phyloP scores from a whole-genome alignment of 2,797 vertebrate species.

The Clarias pachynema region DNA sequence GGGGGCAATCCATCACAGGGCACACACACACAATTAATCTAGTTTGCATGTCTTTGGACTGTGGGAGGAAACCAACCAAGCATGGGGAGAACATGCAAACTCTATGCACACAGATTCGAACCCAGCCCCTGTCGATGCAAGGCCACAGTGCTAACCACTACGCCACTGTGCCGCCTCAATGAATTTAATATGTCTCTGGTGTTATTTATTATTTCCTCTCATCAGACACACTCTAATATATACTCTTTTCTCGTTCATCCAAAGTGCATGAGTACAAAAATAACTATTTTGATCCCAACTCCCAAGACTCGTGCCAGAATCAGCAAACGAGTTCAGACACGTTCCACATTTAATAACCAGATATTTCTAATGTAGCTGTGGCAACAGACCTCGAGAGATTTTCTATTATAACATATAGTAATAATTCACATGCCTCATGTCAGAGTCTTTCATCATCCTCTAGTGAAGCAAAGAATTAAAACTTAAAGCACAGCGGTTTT shows the following conservation, averaged over 20 bases:
- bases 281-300: neutral
- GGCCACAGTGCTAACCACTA: too few relatives aligned
- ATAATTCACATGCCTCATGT: slow-evolving; percentile 17
- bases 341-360: slow-evolving; percentile 8
- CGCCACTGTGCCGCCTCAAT: too few relatives aligned
- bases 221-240: too few relatives aligned
- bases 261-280: slow-evolving; percentile 4
- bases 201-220: too few relatives aligned
- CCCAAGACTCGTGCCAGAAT: neutral
- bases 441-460: slow-evolving; percentile 39
- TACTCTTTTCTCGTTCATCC: neutral
- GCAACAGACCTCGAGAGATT: slow-evolving; percentile 8
- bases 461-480: slow-evolving; percentile 30
- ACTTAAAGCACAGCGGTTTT: neutral
- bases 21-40: too few relatives aligned
- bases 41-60: too few relatives aligned
- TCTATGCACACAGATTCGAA: too few relatives aligned
- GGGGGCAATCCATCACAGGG: too few relatives aligned
- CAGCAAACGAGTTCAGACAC: neutral
- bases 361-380: neutral
- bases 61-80: too few relatives aligned
- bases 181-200: neutral
- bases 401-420: neutral
- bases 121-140: too few relatives aligned
- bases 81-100: too few relatives aligned